phyloP scores from a whole-genome alignment of 2,113 vertebrate genomes.

The Pseudois nayaur region DNA sequence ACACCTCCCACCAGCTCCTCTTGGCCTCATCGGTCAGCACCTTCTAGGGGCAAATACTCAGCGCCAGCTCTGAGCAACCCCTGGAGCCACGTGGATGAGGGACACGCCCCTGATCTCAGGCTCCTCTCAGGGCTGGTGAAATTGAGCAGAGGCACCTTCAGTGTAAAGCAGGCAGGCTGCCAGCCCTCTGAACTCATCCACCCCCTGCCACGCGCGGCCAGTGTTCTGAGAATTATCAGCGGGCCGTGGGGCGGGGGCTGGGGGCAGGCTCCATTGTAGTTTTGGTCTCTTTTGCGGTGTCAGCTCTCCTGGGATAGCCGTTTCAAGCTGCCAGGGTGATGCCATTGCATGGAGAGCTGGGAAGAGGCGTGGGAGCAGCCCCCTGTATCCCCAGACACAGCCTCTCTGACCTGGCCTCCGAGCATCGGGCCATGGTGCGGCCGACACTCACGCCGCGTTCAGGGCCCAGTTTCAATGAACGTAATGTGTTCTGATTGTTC shows the following conservation, averaged over 20 bases:
- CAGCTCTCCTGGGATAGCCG: neutral
- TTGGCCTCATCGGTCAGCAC: too few species aligned
- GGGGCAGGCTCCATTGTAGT: fast-evolving
- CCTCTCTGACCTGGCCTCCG: too few species aligned
- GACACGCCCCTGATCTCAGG: too few species aligned
- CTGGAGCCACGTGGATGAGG: too few species aligned
- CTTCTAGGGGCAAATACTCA: too few species aligned
- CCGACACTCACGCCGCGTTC: fast-evolving
- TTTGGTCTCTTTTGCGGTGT: neutral
- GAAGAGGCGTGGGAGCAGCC: fast-evolving
- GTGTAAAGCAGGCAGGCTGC: too few species aligned
- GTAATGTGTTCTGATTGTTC: fast-evolving
- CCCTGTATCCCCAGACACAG: neutral
- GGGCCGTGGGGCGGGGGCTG: fast-evolving
- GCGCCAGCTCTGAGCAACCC: too few species aligned
- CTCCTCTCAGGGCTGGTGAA: too few species aligned
- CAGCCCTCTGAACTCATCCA: too few species aligned
- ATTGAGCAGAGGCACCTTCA: too few species aligned
- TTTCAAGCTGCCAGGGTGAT: neutral
- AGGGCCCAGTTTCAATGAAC: neutral
- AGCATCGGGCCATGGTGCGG: fast-evolving
- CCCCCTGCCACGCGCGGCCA: fast-evolving
- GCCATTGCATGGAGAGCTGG: neutral
- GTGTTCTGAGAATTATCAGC: neutral
- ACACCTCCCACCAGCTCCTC: too few species aligned